phyloP scores from a whole-genome alignment of 2,113 vertebrate genomes.

The Osmerus mordax region DNA sequence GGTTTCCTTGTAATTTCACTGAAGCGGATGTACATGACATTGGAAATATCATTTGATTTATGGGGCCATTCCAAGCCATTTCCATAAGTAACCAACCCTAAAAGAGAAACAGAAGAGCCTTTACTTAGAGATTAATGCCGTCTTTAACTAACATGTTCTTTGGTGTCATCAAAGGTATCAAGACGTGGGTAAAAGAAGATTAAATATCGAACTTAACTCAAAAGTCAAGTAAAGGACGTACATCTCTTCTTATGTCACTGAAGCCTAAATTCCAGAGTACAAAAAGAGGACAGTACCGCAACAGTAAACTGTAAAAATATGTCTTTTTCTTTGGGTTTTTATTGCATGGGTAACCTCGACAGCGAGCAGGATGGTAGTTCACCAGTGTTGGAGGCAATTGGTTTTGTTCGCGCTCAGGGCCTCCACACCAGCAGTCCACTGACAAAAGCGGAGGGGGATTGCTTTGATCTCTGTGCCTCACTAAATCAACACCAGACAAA shows the following conservation, averaged over 20 bases:
- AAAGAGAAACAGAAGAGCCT: constrained; percentile 58
- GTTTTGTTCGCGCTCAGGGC: constrained; percentile 53
- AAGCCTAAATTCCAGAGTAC: too few relatives aligned
- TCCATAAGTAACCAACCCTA: constrained; percentile 71
- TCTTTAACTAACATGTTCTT: constrained; percentile 53
- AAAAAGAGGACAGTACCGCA: too few relatives aligned
- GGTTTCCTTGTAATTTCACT: too few relatives aligned
- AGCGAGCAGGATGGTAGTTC: constrained; percentile 31
- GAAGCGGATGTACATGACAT: constrained; percentile 38
- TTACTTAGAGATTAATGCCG: constrained; percentile 63
- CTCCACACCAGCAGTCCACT: constrained; percentile 38
- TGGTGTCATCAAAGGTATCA: constrained; percentile 4
- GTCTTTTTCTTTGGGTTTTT: not conserved
- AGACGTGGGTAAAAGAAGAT: too few relatives aligned
- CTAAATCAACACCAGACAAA: constrained; percentile 76
- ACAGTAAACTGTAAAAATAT: not conserved
- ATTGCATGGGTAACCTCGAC: constrained; percentile 28
- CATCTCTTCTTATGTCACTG: too few relatives aligned
- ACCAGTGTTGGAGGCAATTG: constrained; percentile 25
- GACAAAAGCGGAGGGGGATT: constrained; percentile 50
- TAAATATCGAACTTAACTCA: too few relatives aligned
- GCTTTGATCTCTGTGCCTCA: constrained; percentile 69
- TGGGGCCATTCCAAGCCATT: constrained; percentile 64
- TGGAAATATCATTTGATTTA: constrained; percentile 69
- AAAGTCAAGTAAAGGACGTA: constrained; percentile 61